These are phyloP conservation scores for Drosophila ananassae DNA, from an alignment of 1,140 invertebrate species.

Conservation along the genomic window DNA sequence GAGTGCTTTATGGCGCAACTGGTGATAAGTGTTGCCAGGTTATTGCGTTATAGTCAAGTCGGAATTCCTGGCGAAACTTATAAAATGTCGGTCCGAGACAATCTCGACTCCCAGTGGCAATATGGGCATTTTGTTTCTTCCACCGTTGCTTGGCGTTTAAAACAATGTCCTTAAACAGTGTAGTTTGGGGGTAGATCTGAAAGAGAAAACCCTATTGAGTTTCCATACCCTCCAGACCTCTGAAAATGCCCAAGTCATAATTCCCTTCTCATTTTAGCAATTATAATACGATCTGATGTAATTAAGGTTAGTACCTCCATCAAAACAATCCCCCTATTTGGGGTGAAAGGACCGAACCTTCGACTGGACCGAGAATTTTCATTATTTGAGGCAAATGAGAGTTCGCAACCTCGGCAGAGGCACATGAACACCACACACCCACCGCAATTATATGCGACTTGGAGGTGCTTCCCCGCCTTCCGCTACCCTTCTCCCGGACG, in stretches of 20 bases:
- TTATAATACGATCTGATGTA: constrained; percentile 28
- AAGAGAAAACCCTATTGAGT: neutral
- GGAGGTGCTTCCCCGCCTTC: constrained; percentile 11
- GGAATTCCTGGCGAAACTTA: constrained; percentile 16
- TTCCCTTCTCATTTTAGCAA: constrained; percentile 1
- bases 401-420: constrained; percentile 24
- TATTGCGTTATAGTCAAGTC: constrained; percentile 14
- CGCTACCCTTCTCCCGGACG: neutral
- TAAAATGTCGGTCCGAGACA: constrained; percentile 26
- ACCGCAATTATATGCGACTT: constrained; percentile 34
- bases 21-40: constrained; percentile 27
- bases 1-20: constrained; percentile 50
- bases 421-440: constrained; percentile 34
- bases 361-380: constrained; percentile 15
- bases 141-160: constrained; percentile 23
- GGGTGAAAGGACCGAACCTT: constrained; percentile 21
- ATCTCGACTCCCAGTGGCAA: constrained; percentile 26
- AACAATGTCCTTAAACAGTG: constrained; percentile 6
- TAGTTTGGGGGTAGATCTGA: neutral
- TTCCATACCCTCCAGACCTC: too few species aligned
- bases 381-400: constrained; percentile 25
- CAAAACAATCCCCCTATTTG: constrained; percentile 32
- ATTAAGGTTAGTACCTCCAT: constrained; percentile 32
- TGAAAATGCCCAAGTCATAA: neutral
- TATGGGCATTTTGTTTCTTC: constrained; percentile 26